A percentile compares a stretch with the other conserved stretches of the same genome.
These are phyloP conservation scores for Rhysida immarginata DNA, from an alignment of 1,140 invertebrate genomes.

Conservation along the genomic window DNA sequence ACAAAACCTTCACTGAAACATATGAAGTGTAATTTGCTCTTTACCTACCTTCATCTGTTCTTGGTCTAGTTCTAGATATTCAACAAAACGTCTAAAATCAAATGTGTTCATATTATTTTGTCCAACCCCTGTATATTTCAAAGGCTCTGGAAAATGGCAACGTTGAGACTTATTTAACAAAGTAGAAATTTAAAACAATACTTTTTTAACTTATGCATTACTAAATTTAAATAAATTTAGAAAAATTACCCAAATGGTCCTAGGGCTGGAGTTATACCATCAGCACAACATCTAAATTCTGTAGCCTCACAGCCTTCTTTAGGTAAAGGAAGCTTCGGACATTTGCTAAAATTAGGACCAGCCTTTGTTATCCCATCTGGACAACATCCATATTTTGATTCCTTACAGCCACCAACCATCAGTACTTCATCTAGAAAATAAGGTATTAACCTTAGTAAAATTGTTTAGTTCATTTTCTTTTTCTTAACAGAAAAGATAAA, in stretches of 20 bases:
- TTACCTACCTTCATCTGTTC: no score
- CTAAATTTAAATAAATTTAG: no score
- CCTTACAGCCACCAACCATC: constrained; percentile 37
- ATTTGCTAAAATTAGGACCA: constrained; percentile 50
- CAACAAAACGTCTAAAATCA: no score
- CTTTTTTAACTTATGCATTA: not conserved
- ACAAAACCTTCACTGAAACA: no score
- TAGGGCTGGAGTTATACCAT: constrained; percentile 45
- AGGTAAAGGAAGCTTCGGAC: constrained; percentile 41
- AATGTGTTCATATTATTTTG: no score
- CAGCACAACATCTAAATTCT: constrained; percentile 76
- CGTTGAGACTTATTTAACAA: no score
- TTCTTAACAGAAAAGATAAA: not conserved
- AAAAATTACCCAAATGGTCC: constrained; percentile 7
- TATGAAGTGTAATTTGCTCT: no score
- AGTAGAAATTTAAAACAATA: not conserved
- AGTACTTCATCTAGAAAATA: constrained; percentile 43
- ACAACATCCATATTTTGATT: constrained; percentile 43
- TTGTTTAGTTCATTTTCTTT: no score
- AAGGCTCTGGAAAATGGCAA: no score
- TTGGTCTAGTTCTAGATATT: no score
- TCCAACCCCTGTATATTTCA: no score
- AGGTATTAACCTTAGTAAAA: no score
- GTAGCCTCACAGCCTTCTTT: constrained; percentile 43
- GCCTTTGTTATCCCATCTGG: constrained; percentile 39